Conservation (phyloP, 1,140 invertebrate genomes). For the Riptortus pedestris region DNA sequence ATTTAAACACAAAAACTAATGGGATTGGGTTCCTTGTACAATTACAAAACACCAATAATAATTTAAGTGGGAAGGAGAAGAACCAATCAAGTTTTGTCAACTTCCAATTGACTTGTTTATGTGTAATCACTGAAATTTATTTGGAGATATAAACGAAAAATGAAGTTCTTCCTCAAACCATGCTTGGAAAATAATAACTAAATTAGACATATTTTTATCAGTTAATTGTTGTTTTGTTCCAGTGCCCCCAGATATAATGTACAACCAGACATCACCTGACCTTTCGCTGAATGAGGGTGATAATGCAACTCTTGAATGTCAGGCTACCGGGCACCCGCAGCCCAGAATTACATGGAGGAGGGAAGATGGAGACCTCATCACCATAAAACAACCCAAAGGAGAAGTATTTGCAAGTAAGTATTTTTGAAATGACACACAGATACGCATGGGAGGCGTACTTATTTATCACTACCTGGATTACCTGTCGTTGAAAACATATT, state of each 20-base stretch:
- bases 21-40: too few species aligned
- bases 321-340: conserved; percentile 48
- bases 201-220: too few species aligned
- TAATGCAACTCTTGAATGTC: conserved; percentile 54
- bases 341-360: conserved; percentile 45
- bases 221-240: conserved; percentile 35
- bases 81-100: too few species aligned
- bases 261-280: conserved; percentile 49
- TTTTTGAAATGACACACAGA: background rate
- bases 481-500: background rate
- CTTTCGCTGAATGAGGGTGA: conserved; percentile 52
- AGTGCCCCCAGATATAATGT: conserved; percentile 54
- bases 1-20: too few species aligned
- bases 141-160: too few species aligned
- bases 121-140: too few species aligned
- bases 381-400: conserved; percentile 35
- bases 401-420: conserved; percentile 37
- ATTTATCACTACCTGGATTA: background rate
- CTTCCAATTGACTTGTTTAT: too few species aligned
- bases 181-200: too few species aligned
- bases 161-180: too few species aligned
- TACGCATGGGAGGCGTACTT: conserved; percentile 12
- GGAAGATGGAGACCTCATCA: conserved; percentile 40
- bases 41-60: too few species aligned
- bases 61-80: too few species aligned